Evolutionary conservation across 2,888 invertebrate species (phyloP).

Genomic region (Dione juno): DNA sequence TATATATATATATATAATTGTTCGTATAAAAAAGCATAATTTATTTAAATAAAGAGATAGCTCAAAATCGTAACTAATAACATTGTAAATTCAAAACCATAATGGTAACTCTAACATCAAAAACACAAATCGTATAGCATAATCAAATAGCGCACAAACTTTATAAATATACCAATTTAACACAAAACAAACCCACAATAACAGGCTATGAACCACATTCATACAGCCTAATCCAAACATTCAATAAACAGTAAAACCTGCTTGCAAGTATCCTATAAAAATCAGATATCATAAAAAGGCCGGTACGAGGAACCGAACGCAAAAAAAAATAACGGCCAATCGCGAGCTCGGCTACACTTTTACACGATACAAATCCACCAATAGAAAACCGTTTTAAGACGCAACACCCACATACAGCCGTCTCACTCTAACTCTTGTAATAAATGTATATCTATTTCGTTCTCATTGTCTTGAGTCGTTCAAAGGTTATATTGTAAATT

Average conservation of each 20-base stretch:
- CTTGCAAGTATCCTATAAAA: conserved; percentile 67
- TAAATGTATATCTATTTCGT: conserved; percentile 48
- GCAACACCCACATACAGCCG: conserved; percentile 55
- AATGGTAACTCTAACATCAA: background rate
- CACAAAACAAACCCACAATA: conserved; percentile 38
- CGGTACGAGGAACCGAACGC: conserved; percentile 48
- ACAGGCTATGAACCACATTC: conserved; percentile 39
- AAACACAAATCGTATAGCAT: background rate
- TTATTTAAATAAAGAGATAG: too few relatives aligned
- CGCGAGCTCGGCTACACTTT: conserved; percentile 55
- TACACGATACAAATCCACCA: conserved; percentile 66
- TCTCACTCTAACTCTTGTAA: conserved; percentile 59
- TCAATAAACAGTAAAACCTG: conserved; percentile 60
- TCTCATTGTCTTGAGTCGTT: conserved; percentile 50
- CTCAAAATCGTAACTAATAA: too few relatives aligned
- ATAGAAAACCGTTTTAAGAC: conserved; percentile 64
- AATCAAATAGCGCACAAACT: conserved; percentile 6
- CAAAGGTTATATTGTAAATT: conserved; percentile 49
- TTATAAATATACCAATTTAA: conserved; percentile 28
- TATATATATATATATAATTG: too few relatives aligned
- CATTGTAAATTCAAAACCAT: background rate
- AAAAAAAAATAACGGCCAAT: conserved; percentile 57
- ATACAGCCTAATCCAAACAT: conserved; percentile 55
- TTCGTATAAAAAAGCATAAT: too few relatives aligned
- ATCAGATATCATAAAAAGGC: conserved; percentile 64